Conservation (phyloP, 2,113 vertebrate species). For the Erinaceus europaeus region DNA sequence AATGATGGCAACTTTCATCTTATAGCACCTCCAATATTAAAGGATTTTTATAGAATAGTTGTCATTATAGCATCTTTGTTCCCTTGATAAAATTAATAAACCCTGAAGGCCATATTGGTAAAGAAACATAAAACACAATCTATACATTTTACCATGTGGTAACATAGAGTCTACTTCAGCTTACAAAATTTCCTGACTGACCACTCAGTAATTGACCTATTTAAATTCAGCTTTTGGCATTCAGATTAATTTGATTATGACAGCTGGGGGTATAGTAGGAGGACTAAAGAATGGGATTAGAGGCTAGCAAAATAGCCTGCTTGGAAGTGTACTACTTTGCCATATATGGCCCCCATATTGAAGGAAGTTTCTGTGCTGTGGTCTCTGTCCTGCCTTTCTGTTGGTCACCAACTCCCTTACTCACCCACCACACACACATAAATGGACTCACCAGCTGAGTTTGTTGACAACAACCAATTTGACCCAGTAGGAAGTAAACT, state of each 20-base stretch:
- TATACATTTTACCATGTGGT: not conserved
- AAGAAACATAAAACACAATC: not conserved
- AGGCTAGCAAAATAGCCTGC: no score
- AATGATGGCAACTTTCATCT: not conserved
- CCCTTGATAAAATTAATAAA: slow-evolving; percentile 53
- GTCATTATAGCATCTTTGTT: not conserved
- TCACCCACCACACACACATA: no score
- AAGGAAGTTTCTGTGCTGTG: no score
- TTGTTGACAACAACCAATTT: slow-evolving; percentile 16
- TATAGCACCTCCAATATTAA: not conserved
- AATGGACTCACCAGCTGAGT: not conserved
- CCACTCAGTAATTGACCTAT: not conserved
- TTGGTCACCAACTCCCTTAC: no score
- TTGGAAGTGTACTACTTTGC: no score
- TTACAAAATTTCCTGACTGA: slow-evolving; percentile 22
- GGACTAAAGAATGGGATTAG: not conserved
- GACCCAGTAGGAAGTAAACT: not conserved
- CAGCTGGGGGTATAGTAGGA: not conserved
- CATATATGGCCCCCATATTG: no score
- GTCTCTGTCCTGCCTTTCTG: no score
- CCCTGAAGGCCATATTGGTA: not conserved
- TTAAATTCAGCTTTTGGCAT: not conserved
- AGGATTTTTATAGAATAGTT: not conserved
- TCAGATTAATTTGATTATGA: not conserved
- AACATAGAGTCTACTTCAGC: slow-evolving; percentile 21